Conservation (phyloP, 2,113 vertebrate species). For the Egretta garzetta region DNA sequence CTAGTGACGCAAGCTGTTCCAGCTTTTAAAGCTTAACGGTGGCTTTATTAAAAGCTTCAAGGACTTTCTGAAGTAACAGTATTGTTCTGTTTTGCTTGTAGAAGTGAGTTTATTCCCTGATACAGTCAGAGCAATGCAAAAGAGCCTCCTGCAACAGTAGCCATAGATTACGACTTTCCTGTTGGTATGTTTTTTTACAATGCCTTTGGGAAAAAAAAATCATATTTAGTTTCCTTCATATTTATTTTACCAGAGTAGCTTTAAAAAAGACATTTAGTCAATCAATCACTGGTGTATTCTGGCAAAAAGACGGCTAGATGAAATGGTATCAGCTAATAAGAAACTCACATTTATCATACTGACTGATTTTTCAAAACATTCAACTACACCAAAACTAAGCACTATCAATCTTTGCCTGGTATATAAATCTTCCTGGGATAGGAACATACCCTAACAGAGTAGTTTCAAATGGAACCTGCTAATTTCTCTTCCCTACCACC, state of each 20-base stretch:
- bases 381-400: neutral
- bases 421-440: neutral
- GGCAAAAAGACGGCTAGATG: slow-evolving; percentile 11
- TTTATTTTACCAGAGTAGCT: neutral
- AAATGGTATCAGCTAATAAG: slow-evolving; percentile 34
- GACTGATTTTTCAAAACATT: slow-evolving; percentile 31
- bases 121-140: neutral
- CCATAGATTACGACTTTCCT: neutral
- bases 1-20: neutral
- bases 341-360: slow-evolving; percentile 40
- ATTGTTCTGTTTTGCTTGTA: neutral
- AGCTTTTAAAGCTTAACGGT: neutral
- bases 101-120: neutral
- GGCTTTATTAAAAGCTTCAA: neutral
- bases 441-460: neutral
- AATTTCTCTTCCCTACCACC: slow-evolving; percentile 23
- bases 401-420: neutral
- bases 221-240: neutral
- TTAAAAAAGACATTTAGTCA: slow-evolving; percentile 34
- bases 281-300: slow-evolving; percentile 16
- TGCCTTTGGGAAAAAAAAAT: neutral
- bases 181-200: neutral
- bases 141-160: neutral
- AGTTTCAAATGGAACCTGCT: slow-evolving; percentile 22
- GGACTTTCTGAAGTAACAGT: neutral